Percentiles rank a stretch among this genome's conserved stretches.
phyloP scores from a whole-genome alignment of 1,140 invertebrate genomes.

The Nephotettix cincticeps region DNA sequence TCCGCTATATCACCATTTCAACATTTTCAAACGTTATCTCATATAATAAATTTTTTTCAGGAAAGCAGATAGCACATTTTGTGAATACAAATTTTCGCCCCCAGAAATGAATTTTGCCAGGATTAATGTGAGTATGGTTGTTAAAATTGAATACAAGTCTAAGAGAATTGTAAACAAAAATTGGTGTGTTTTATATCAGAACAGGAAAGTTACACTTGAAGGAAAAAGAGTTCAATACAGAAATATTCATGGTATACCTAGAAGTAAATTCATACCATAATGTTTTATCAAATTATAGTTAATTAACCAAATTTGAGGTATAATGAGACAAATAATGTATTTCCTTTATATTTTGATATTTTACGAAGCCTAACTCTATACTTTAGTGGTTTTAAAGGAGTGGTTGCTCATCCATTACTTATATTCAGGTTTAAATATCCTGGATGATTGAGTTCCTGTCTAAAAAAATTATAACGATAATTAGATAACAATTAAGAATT shows the following conservation, averaged over 20 bases:
- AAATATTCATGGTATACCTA: background rate
- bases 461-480: too few relatives aligned
- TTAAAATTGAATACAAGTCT: background rate
- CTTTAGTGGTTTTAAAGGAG: too few relatives aligned
- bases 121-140: background rate
- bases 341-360: too few relatives aligned
- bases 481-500: too few relatives aligned
- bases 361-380: too few relatives aligned
- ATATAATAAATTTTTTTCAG: background rate
- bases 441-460: too few relatives aligned
- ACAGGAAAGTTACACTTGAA: background rate
- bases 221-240: background rate
- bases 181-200: background rate
- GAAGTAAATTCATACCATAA: background rate
- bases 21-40: too few relatives aligned
- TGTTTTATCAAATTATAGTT: background rate
- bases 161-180: background rate
- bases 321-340: too few relatives aligned
- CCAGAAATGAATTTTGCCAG: background rate
- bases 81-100: constrained; percentile 2
- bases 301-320: too few relatives aligned
- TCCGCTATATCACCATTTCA: too few relatives aligned
- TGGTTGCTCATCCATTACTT: too few relatives aligned
- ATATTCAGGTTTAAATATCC: too few relatives aligned
- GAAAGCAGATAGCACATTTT: constrained; percentile 6